Percentiles rank a stretch among this genome's conserved stretches.
Conservation (phyloP, 2,797 vertebrate species). For the Erethizon dorsatum region DNA sequence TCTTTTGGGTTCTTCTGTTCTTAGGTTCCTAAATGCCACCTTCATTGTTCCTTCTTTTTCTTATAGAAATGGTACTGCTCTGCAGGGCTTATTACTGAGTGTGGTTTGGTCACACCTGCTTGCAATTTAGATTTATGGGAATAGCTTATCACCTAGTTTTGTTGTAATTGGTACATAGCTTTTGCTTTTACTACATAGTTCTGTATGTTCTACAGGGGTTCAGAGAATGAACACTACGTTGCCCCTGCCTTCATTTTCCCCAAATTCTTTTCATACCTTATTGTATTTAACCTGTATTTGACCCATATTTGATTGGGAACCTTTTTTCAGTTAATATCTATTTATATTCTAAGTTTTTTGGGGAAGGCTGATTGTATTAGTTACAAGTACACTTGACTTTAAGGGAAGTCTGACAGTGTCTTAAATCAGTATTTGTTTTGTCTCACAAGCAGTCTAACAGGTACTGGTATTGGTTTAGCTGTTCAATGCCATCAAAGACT, state of each 20-base stretch:
- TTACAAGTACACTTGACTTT: neutral
- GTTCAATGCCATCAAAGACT: neutral
- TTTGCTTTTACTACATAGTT: neutral
- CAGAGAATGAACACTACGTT: neutral
- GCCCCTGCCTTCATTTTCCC: neutral
- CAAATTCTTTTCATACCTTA: constrained; percentile 10
- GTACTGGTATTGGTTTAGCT: neutral
- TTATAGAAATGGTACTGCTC: neutral
- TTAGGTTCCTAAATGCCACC: neutral
- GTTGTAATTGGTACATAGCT: neutral
- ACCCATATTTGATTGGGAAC: constrained; percentile 14
- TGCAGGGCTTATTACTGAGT: neutral
- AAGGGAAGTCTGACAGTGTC: neutral
- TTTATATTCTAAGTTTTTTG: neutral
- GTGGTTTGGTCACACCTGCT: neutral
- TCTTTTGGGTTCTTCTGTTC: neutral
- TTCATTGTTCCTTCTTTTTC: neutral
- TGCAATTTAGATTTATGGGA: neutral
- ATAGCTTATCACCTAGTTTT: neutral
- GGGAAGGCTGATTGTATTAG: neutral
- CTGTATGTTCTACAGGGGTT: neutral
- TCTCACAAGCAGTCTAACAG: neutral
- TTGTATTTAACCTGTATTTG: constrained; percentile 8
- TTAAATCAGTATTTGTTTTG: constrained; percentile 38
- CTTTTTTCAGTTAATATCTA: constrained; percentile 15